Conservation (phyloP, 2,797 vertebrate species). For the Helostoma temminkii region DNA sequence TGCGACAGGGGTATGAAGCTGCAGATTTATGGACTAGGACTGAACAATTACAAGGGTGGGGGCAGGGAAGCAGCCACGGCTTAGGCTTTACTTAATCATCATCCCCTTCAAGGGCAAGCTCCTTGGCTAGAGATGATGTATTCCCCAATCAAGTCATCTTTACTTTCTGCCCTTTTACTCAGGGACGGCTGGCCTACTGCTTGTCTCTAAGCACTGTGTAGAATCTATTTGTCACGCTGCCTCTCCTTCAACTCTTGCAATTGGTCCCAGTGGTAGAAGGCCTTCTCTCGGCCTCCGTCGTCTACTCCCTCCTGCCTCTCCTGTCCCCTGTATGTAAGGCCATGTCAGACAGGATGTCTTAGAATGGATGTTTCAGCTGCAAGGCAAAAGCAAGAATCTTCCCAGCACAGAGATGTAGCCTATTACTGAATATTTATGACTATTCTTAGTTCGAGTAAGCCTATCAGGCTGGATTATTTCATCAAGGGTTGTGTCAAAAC, state of each 20-base stretch:
- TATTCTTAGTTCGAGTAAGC: slow-evolving; percentile 17
- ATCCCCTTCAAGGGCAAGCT: slow-evolving; percentile 31
- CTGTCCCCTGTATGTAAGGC: background rate
- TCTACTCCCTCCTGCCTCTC: background rate
- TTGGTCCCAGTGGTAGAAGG: slow-evolving; percentile 6
- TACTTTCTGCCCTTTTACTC: slow-evolving; percentile 6
- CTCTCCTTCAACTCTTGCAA: background rate
- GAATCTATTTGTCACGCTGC: slow-evolving; percentile 24
- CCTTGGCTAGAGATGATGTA: slow-evolving; percentile 27
- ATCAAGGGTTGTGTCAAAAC: slow-evolving; percentile 30
- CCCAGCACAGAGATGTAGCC: slow-evolving; percentile 27
- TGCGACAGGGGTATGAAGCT: background rate
- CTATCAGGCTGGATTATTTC: slow-evolving; percentile 37
- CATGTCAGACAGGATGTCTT: background rate
- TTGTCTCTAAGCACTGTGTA: slow-evolving; percentile 47
- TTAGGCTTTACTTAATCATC: slow-evolving; percentile 26
- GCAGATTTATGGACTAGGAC: background rate
- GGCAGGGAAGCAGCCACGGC: no score
- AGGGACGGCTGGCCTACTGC: slow-evolving; percentile 22
- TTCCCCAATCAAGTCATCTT: slow-evolving; percentile 17
- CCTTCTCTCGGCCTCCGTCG: background rate
- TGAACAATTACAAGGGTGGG: background rate
- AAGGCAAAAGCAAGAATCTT: slow-evolving; percentile 18
- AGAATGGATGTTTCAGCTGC: background rate
- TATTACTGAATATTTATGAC: slow-evolving; percentile 57